Base-by-base conservation (phyloP, 2,113 vertebrate species). In the Rhadina sibilatrix region DNA sequence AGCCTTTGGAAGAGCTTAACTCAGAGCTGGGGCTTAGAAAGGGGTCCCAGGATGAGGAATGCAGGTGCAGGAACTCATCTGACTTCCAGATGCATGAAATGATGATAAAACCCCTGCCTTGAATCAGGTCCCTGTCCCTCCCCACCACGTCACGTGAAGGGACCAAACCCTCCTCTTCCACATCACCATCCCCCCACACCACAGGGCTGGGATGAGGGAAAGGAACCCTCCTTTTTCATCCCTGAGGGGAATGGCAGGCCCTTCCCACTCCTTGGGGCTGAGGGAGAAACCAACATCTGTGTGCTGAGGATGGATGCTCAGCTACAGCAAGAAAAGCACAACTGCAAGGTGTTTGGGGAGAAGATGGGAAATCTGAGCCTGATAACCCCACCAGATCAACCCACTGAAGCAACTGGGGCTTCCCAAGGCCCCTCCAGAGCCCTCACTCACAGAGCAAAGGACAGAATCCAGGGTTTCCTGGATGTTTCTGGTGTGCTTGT, bases 391-490 rank as follows among this genome's bases (percentile, higher is more conserved):
- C 16, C 1, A 1, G 53, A 54, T 40, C 24, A 40, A 21, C 33
- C 27, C 33, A 22, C 15, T 56, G 10, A 64, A 77, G 47, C 49
- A 22, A 54, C 6, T 19, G 15, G 28, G 10, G 22, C 24, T 53
- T 22, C 27, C 33, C 31, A 47, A 63, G 52, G 30, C 31, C 31
- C 12, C 9, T 35, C 4, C 24, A 31, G 38, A 61, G 33, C 30
- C 52, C 47, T 63, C 28, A 3, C 6, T 23, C 25, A 7, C 11
- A 24, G 15, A 50, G 11, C 1, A 4, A 2, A 17, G 3, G 23
- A 63, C 6, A 54, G 60, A 75, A 88, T 25, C 35, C 66, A 57
- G 21, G 1, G 5, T 70, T 79, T 46, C 50, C 91, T n/a, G 15
- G 7, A n/a, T 20, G 42, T 31, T 37, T 10, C 14, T 12, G 69